Evolutionary conservation across 2,113 vertebrate genomes (phyloP), one percentile per base, ranked within the genome.

Genomic region (Esox niger): DNA sequence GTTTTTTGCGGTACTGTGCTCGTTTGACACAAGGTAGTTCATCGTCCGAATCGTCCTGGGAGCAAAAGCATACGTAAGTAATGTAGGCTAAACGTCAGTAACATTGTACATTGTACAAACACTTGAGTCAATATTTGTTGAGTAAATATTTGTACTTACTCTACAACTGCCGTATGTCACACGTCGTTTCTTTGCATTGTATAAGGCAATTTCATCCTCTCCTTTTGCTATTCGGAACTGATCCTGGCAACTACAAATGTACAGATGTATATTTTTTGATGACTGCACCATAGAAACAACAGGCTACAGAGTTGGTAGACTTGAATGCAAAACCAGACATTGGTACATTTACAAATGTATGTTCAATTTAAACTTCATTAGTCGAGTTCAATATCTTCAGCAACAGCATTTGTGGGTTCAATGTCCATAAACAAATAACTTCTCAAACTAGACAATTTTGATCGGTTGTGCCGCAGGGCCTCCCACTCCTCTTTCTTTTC

Each of bases 171-270:
- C 79, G 35, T 95, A 92, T 0, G 90, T 79, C 21, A 91, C 84
- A 58, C 92, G 92, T 43, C 84, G 93, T 82, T 89, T 98, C 83
- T 92, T 97, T 71, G 90, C 82, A 54, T 82, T 88, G 86, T 95
- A 98, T 38, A 94, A 82, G 13, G 82, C 67, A 63, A 93, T 88
- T 87, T 99, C 97, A 35, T 98, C 94, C 46, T 96, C 94, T 17
- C 95, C 96, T 89, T 92, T 96, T n/a, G 90, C 88, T 60, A 87
- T 79, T 62, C 95, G 90, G 68, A 91, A 91, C 2, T 91, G 88
- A 76, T 96, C 93, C 77, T 97, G 93, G 30, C 91, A 80, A 79
- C 97, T 99, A 61, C 11, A 69, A 74, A n/a, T n/a, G n/a, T n/a
- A n/a, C n/a, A n/a, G n/a, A n/a, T n/a, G n/a, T n/a, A n/a, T n/a